A percentile compares a stretch with the other conserved stretches of the same genome.
These are phyloP conservation scores for Horisme vitalbata DNA, from an alignment of 2,888 invertebrate genomes.

Conservation along the genomic window DNA sequence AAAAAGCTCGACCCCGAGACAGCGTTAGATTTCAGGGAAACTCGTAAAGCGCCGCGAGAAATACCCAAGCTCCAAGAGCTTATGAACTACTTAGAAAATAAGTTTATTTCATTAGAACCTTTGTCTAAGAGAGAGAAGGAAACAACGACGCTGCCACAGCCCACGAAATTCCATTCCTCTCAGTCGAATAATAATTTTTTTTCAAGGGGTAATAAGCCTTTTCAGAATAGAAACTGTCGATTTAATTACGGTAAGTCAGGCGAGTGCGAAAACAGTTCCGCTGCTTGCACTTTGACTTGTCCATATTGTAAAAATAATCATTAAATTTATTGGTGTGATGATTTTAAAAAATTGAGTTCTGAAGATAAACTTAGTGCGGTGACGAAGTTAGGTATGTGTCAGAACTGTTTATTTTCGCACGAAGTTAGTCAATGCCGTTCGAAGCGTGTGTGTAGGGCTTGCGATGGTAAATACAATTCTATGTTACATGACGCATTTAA, in stretches of 20 bases:
- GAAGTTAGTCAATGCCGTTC: conserved; percentile 9
- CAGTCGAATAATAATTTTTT: background rate
- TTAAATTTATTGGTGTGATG: conserved; percentile 4
- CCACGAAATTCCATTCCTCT: background rate
- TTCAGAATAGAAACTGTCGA: background rate
- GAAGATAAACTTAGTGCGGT: conserved; percentile 3
- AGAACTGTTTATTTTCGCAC: conserved; percentile 17
- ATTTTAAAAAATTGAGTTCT: conserved; percentile 1
- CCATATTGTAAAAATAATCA: conserved; percentile 2
- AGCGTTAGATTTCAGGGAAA: too few relatives aligned
- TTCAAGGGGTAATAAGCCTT: background rate
- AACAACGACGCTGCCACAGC: background rate
- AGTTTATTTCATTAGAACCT: background rate
- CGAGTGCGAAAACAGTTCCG: background rate
- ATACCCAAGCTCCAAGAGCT: too few relatives aligned
- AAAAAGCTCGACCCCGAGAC: too few relatives aligned
- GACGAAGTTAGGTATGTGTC: conserved; percentile 10
- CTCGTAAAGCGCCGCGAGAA: too few relatives aligned
- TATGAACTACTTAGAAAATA: too few relatives aligned
- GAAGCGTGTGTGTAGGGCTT: conserved; percentile 8
- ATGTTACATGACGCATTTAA: conserved; percentile 13
- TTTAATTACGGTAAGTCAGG: background rate
- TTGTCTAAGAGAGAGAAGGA: too few relatives aligned
- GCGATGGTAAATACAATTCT: conserved; percentile 10
- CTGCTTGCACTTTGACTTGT: background rate